Evolutionary conservation across 2,113 vertebrate species (phyloP).

Genomic region (Peromyscus californicus): DNA sequence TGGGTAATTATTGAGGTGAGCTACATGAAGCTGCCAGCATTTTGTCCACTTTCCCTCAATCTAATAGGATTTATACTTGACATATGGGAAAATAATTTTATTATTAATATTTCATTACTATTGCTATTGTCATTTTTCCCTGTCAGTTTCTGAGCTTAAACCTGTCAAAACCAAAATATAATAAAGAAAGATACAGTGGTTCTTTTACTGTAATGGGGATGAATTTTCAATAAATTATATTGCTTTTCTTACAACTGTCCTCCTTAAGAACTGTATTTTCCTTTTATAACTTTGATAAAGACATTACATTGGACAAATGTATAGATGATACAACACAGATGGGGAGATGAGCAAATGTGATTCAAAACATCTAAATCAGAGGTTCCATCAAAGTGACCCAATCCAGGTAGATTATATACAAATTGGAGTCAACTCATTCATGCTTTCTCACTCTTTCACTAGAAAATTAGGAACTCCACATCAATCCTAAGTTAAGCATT

Average conservation of each 20-base stretch:
- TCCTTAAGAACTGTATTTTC: not conserved
- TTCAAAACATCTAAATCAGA: not conserved
- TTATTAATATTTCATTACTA: not conserved
- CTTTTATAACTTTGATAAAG: not conserved
- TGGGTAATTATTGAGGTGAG: not conserved
- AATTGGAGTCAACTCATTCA: not conserved
- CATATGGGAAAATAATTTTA: not conserved
- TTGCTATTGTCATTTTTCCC: not conserved
- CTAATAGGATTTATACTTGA: not conserved
- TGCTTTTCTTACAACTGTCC: rapidly evolving
- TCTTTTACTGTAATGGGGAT: not conserved
- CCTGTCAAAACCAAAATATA: not conserved
- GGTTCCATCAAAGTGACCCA: not conserved
- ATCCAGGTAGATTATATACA: not conserved
- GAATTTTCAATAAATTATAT: not conserved
- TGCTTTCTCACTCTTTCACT: not conserved
- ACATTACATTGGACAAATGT: not conserved
- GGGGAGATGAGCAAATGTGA: not conserved
- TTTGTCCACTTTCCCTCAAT: not conserved
- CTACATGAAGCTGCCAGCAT: not conserved
- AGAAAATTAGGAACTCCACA: not conserved
- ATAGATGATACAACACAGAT: not conserved
- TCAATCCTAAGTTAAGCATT: not conserved
- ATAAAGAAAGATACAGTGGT: not conserved
- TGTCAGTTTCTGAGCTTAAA: not conserved